Conservation (phyloP, 2,113 vertebrate species). For the Myotis davidii region DNA sequence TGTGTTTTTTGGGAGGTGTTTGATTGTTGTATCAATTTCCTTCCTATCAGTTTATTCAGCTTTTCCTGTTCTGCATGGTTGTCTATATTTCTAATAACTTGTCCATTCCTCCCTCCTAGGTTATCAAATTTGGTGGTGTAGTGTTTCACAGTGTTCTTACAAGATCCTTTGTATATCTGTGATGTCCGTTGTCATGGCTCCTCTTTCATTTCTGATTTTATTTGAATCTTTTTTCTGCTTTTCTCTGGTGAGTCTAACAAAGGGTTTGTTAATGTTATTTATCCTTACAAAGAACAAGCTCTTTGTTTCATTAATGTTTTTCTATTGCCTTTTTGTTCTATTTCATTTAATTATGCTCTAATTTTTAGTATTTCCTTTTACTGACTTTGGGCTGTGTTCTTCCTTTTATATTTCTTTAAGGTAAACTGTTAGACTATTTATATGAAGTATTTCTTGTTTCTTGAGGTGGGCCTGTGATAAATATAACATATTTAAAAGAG, state of each 20-base stretch:
- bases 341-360: too few relatives aligned
- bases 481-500: neutral
- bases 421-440: neutral
- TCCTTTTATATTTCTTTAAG: neutral
- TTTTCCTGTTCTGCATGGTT: too few relatives aligned
- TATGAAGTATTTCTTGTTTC: neutral
- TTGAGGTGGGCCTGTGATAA: neutral
- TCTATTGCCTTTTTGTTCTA: neutral
- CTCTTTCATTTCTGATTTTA: neutral
- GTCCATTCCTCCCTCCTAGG: neutral
- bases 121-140: neutral
- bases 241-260: neutral
- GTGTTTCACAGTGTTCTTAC: neutral
- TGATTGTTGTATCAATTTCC: too few relatives aligned
- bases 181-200: neutral
- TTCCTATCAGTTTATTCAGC: too few relatives aligned
- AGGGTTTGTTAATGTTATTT: too few relatives aligned
- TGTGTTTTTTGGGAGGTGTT: too few relatives aligned
- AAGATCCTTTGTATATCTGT: neutral
- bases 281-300: neutral
- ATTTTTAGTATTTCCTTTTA: neutral
- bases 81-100: too few relatives aligned
- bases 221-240: neutral
- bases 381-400: neutral
- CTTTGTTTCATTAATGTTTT: neutral